Evolutionary conservation across 2,113 vertebrate genomes (phyloP).

Genomic region (Oophaga pumilio): DNA sequence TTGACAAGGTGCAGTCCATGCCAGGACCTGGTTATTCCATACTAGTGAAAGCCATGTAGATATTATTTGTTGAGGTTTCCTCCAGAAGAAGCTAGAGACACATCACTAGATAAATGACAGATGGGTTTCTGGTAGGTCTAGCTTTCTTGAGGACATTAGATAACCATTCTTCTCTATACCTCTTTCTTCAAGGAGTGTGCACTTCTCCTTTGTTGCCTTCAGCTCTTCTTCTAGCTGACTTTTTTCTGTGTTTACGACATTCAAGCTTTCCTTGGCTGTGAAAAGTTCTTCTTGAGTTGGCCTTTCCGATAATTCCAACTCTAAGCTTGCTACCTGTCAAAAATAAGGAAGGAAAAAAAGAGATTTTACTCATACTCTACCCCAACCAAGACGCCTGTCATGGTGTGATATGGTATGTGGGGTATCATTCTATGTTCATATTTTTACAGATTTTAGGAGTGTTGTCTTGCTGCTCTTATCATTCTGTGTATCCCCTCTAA

Average conservation of each 20-base stretch:
- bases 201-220: slow-evolving; percentile 56
- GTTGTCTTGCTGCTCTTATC: too few species aligned
- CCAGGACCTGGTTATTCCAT: neutral
- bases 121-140: too few species aligned
- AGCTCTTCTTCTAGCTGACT: slow-evolving; percentile 60
- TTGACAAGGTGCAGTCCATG: neutral
- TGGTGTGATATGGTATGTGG: too few species aligned
- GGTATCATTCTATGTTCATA: too few species aligned
- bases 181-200: slow-evolving; percentile 65
- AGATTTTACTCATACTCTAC: neutral
- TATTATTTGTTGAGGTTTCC: too few species aligned
- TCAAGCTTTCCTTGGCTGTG: slow-evolving; percentile 63
- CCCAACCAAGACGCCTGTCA: neutral
- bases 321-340: slow-evolving; percentile 62
- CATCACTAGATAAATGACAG: too few species aligned
- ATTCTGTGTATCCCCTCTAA: too few species aligned
- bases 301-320: slow-evolving; percentile 58
- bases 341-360: neutral
- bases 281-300: slow-evolving; percentile 65
- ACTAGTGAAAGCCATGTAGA: too few species aligned
- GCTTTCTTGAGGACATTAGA: neutral
- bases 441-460: too few species aligned
- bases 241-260: slow-evolving; percentile 62
- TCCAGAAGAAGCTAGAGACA: too few species aligned
- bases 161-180: slow-evolving; percentile 62